Conservation (phyloP, 2,888 invertebrate species). For the Apodemia zela region DNA sequence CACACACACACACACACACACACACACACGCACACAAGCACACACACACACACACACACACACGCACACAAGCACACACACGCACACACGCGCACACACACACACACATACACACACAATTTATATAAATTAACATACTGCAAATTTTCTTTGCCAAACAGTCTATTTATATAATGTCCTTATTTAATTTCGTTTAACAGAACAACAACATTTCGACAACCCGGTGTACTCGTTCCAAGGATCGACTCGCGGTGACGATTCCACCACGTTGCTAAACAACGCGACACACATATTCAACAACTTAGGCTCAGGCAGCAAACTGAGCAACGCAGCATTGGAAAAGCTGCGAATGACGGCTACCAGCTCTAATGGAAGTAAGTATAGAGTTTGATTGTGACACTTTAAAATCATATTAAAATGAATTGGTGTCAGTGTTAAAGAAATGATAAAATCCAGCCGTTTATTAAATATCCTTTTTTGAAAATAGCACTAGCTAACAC, state of each 20-base stretch:
- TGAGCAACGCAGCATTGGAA: slow-evolving; percentile 82
- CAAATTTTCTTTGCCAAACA: too few species aligned
- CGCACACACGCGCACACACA: too few species aligned
- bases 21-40: not conserved
- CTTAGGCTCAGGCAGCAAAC: slow-evolving; percentile 66
- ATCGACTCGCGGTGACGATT: slow-evolving; percentile 75
- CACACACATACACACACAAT: too few species aligned
- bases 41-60: too few species aligned
- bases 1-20: not conserved
- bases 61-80: too few species aligned
- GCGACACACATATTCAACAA: slow-evolving; percentile 81
- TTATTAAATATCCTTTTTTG: too few species aligned
- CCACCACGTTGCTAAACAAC: slow-evolving; percentile 78
- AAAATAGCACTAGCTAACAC: too few species aligned
- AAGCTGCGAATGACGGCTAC: slow-evolving; percentile 75
- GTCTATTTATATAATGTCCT: too few species aligned
- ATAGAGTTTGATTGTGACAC: slow-evolving; percentile 20
- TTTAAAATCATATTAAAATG: not conserved
- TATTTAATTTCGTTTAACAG: slow-evolving; percentile 70
- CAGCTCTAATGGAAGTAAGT: slow-evolving; percentile 68
- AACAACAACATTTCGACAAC: slow-evolving; percentile 94
- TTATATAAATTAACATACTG: too few species aligned
- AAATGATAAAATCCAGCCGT: too few species aligned
- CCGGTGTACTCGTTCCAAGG: slow-evolving; percentile 91
- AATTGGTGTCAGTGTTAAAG: too few species aligned